Evolutionary conservation across 2,113 vertebrate species (phyloP), one percentile per base, ranked within the genome.

Genomic region (Scatophagus argus): DNA sequence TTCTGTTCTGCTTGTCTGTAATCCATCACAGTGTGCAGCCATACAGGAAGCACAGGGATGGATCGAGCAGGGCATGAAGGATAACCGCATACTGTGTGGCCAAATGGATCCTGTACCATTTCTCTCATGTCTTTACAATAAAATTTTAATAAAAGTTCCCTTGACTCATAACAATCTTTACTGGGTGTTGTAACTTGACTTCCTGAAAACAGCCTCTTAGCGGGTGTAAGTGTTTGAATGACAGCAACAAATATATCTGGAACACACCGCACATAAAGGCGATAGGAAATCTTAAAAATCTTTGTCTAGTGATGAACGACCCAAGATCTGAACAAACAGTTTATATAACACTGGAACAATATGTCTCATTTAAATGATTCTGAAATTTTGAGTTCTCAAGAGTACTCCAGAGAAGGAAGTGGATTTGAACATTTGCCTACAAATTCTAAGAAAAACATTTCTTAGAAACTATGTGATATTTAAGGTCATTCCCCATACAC

Each of bases 331-430:
- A n/a, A 62, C 43, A 56, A 29, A 8, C 1, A 58, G 36, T 27
- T 62, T 64, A 52, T 67, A 51, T 47, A 73, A 62, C n/a, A 51
- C 16, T 52, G 17, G 19, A 58, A 62, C 8, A 49, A 27, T 14
- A 13, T 14, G 17, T 19, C n/a, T n/a, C n/a, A n/a, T n/a, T n/a
- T n/a, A n/a, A n/a, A n/a, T n/a, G n/a, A n/a, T n/a, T n/a, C n/a
- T n/a, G n/a, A n/a, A n/a, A n/a, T n/a, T 38, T 27, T 16, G 3
- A 38, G 8, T 38, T 49, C 23, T 34, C 11, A 38, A n/a, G 23
- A 58, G 9, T 23, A 4, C 7, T 63, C 19, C 4, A 0, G 31
- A 11, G 11, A 41, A n/a, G 14, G 23, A 64, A 55, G 58, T 2
- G 2, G 9, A 62, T 51, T n/a, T 41, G 6, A 70, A 58, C 71